Conservation (phyloP, 2,797 vertebrate species). For the Thamnophis elegans region DNA sequence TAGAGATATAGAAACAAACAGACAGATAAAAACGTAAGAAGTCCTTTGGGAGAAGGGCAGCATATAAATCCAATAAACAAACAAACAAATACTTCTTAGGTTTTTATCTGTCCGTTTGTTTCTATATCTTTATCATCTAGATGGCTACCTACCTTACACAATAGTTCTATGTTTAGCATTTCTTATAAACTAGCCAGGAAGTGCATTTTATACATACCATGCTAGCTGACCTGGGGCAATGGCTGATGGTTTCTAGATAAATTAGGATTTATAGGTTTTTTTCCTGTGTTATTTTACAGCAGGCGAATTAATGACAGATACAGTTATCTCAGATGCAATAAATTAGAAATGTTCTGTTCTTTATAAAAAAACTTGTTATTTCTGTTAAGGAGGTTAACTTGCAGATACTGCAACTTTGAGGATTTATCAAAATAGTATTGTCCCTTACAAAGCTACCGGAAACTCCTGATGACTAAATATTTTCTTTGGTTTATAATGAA, state of each 20-base stretch:
- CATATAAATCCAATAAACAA: no score
- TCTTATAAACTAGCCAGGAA: neutral
- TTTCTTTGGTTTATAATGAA: neutral
- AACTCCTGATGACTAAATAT: neutral
- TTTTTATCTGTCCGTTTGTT: neutral
- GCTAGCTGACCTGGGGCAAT: neutral
- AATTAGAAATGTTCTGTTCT: neutral
- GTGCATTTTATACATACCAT: neutral
- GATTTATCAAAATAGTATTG: neutral
- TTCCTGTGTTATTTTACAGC: neutral
- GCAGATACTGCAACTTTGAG: neutral
- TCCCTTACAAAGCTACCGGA: no score
- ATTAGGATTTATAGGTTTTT: neutral
- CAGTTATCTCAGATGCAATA: neutral
- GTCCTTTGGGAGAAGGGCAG: no score
- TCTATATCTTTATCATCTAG: neutral
- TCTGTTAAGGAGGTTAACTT: neutral
- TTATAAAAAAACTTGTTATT: neutral
- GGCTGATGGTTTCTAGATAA: neutral
- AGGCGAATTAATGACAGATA: neutral
- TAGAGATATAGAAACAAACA: no score
- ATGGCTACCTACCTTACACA: neutral
- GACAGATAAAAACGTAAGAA: neutral
- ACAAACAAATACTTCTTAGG: no score
- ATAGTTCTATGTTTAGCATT: neutral